Evolutionary conservation across 2,888 invertebrate species (phyloP).

Genomic region (Cryptophagus acutangulus): DNA sequence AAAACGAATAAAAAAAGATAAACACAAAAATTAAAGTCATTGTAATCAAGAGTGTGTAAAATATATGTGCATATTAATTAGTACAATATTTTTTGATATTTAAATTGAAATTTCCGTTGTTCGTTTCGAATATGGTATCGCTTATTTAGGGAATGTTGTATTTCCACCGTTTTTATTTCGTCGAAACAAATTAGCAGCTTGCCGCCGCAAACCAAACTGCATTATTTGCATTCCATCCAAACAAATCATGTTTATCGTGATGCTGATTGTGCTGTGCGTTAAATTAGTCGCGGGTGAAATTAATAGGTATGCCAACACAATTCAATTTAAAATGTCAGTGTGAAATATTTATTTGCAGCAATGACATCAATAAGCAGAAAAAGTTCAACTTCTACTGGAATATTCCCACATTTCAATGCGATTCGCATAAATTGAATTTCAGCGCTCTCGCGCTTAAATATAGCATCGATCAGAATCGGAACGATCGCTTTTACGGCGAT

Average conservation of each 20-base stretch:
- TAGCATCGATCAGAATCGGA: constrained; percentile 61
- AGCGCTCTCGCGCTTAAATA: constrained; percentile 54
- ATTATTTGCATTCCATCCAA: too few relatives aligned
- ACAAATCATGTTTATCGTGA: too few relatives aligned
- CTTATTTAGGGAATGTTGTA: too few relatives aligned
- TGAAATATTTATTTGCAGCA: constrained; percentile 3
- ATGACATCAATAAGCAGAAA: constrained; percentile 2
- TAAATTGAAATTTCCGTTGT: constrained; percentile 1
- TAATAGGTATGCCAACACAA: not conserved
- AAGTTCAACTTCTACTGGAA: constrained; percentile 63
- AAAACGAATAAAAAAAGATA: too few relatives aligned
- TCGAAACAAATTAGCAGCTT: too few relatives aligned
- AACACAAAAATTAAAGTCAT: too few relatives aligned
- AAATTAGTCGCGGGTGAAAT: not conserved
- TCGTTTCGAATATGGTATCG: too few relatives aligned
- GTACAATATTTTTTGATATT: not conserved
- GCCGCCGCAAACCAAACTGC: too few relatives aligned
- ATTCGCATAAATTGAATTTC: constrained; percentile 58
- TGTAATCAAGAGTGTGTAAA: not conserved
- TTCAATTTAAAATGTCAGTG: not conserved
- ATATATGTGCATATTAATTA: constrained; percentile 1
- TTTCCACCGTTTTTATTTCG: too few relatives aligned
- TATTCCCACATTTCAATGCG: constrained; percentile 70
- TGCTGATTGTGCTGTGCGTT: too few relatives aligned
- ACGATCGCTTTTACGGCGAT: constrained; percentile 64